phyloP scores from a whole-genome alignment of 2,113 vertebrate species.

The Chiloscyllium plagiosum region DNA sequence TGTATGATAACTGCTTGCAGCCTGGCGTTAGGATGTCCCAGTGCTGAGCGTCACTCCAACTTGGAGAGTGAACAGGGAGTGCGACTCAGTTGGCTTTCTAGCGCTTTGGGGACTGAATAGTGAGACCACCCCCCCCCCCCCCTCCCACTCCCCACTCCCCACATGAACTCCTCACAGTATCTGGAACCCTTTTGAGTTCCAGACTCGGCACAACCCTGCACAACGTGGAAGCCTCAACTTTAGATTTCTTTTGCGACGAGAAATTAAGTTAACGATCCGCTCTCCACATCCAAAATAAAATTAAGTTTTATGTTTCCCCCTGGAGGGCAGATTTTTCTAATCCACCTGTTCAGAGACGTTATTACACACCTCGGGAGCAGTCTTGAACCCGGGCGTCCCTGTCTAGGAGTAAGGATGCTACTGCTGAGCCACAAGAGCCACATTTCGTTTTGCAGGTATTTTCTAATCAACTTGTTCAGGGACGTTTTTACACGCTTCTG shows the following conservation, averaged over 20 bases:
- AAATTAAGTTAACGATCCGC: too few species aligned
- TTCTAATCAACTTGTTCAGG: too few species aligned
- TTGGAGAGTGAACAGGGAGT: neutral
- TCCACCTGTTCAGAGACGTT: too few species aligned
- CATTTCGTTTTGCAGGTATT: too few species aligned
- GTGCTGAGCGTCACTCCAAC: neutral
- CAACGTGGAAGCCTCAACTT: neutral
- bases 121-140: neutral
- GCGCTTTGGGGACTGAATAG: neutral
- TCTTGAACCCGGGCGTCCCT: too few species aligned
- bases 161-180: neutral
- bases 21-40: neutral
- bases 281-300: neutral
- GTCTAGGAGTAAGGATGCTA: too few species aligned
- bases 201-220: neutral
- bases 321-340: too few species aligned
- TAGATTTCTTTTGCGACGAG: neutral
- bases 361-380: too few species aligned
- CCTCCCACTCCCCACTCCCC: too few species aligned
- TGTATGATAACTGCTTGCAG: too few species aligned
- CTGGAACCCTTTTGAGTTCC: neutral
- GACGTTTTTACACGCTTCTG: too few species aligned
- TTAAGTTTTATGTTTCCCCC: neutral
- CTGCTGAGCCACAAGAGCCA: too few species aligned
- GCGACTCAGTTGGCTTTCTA: neutral